Conservation (phyloP, 2,888 invertebrate genomes). For the Adineta ricciae region DNA sequence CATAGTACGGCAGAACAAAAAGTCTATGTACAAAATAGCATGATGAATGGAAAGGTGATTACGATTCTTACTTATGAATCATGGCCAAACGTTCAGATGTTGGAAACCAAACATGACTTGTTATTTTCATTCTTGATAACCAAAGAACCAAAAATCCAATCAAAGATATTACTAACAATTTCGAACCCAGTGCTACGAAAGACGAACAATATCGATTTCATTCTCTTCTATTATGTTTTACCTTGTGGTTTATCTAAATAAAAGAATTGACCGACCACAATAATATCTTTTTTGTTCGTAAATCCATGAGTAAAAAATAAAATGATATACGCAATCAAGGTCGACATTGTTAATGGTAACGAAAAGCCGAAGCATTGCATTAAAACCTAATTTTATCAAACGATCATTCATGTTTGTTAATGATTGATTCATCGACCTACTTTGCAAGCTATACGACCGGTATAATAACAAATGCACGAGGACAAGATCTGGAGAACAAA, state of each 20-base stretch:
- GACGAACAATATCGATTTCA: too few relatives aligned
- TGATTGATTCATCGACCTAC: neutral
- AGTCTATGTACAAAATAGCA: neutral
- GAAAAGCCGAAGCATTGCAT: conserved; percentile 32
- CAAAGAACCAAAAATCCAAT: conserved; percentile 26
- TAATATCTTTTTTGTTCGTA: neutral
- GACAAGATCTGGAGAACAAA: conserved; percentile 27
- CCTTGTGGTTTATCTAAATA: conserved; percentile 10
- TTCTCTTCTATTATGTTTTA: too few relatives aligned
- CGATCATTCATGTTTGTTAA: too few relatives aligned
- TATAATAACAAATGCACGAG: conserved; percentile 26
- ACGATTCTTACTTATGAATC: neutral
- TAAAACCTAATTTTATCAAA: neutral
- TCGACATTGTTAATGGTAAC: conserved; percentile 27
- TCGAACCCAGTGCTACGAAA: neutral
- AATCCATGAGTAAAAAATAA: neutral
- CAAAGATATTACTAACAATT: neutral
- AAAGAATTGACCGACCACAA: neutral
- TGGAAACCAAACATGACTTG: conserved; percentile 29
- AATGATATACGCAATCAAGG: conserved; percentile 23
- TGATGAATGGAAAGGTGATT: too few relatives aligned
- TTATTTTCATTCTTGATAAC: conserved; percentile 25
- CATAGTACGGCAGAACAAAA: conserved; percentile 25
- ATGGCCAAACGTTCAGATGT: conserved; percentile 25
- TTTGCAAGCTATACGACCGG: conserved; percentile 31